Conservation (phyloP, 2,888 invertebrate genomes). For the Hydropsyche betteni region DNA sequence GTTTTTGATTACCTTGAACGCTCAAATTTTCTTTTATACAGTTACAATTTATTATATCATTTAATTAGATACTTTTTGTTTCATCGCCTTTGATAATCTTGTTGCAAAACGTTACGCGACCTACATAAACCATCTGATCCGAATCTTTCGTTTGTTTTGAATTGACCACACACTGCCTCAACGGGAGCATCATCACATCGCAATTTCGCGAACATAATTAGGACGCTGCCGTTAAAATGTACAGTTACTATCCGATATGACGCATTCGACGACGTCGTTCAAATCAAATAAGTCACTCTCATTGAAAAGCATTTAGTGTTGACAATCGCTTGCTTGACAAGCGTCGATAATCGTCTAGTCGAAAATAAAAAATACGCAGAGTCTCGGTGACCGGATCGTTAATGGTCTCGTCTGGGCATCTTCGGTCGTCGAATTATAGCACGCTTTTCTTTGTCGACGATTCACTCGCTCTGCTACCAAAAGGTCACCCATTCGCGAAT, state of each 20-base stretch:
- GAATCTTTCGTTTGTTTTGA: too few species aligned
- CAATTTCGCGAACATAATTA: too few species aligned
- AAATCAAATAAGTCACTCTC: slow-evolving; percentile 21
- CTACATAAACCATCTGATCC: too few species aligned
- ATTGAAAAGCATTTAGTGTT: slow-evolving; percentile 21
- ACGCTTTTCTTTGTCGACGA: slow-evolving; percentile 24
- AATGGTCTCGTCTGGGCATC: background rate
- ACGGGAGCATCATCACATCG: too few species aligned
- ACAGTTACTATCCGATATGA: too few species aligned
- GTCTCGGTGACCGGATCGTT: slow-evolving; percentile 15
- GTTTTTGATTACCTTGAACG: background rate
- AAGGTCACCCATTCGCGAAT: slow-evolving; percentile 21
- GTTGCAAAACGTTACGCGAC: too few species aligned
- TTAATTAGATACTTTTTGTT: too few species aligned
- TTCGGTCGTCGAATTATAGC: slow-evolving; percentile 7
- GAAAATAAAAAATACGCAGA: slow-evolving; percentile 1
- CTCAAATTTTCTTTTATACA: background rate
- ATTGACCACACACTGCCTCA: too few species aligned
- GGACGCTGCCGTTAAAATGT: too few species aligned
- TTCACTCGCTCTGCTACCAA: background rate
- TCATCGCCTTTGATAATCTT: too few species aligned
- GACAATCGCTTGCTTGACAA: slow-evolving; percentile 17
- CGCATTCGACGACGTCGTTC: background rate
- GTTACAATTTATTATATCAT: background rate
- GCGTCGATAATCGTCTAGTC: slow-evolving; percentile 14